These are phyloP conservation scores for Sylvilagus bachmani DNA, from an alignment of 2,113 vertebrate species.

Conservation along the genomic window DNA sequence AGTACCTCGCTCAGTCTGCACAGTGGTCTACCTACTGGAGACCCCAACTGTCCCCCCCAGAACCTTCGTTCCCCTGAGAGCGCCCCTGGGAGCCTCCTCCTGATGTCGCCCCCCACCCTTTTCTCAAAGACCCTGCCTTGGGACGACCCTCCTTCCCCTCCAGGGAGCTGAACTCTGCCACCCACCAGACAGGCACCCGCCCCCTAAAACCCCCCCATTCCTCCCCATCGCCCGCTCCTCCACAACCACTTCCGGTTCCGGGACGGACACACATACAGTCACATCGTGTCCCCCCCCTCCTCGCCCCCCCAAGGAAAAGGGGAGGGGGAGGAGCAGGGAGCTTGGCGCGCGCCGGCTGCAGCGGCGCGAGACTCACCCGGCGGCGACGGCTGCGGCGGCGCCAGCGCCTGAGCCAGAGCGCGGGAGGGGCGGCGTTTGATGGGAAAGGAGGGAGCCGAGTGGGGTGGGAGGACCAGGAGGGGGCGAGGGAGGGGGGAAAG, in stretches of 20 bases:
- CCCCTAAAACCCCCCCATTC: slow-evolving; percentile 82
- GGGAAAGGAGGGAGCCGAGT: slow-evolving; percentile 60
- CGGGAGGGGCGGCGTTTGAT: slow-evolving; percentile 72
- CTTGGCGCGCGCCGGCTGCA: slow-evolving; percentile 63
- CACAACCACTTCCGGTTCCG: slow-evolving; percentile 85
- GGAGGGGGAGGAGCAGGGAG: slow-evolving; percentile 65
- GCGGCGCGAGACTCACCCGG: slow-evolving; percentile 79
- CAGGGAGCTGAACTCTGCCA: slow-evolving; percentile 82
- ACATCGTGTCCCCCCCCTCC: slow-evolving; percentile 53
- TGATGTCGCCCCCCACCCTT: slow-evolving; percentile 49
- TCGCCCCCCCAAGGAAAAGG: slow-evolving; percentile 31
- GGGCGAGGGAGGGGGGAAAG: slow-evolving; percentile 20
- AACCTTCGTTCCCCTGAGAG: slow-evolving; percentile 58
- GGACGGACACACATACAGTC: slow-evolving; percentile 76
- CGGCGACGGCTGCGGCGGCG: slow-evolving; percentile 74
- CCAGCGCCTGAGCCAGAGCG: slow-evolving; percentile 69
- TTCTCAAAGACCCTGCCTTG: slow-evolving; percentile 60
- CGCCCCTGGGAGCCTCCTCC: slow-evolving; percentile 38
- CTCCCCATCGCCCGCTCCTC: slow-evolving; percentile 79
- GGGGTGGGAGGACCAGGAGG: slow-evolving; percentile 40
- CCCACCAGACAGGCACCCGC: slow-evolving; percentile 82
- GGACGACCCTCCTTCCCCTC: slow-evolving; percentile 73
- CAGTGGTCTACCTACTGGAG: slow-evolving; percentile 56
- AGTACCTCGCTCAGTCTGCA: slow-evolving; percentile 70
- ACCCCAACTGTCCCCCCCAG: slow-evolving; percentile 54